Conservation (phyloP, 2,113 vertebrate genomes). For the Coptodon bakossiorum region DNA sequence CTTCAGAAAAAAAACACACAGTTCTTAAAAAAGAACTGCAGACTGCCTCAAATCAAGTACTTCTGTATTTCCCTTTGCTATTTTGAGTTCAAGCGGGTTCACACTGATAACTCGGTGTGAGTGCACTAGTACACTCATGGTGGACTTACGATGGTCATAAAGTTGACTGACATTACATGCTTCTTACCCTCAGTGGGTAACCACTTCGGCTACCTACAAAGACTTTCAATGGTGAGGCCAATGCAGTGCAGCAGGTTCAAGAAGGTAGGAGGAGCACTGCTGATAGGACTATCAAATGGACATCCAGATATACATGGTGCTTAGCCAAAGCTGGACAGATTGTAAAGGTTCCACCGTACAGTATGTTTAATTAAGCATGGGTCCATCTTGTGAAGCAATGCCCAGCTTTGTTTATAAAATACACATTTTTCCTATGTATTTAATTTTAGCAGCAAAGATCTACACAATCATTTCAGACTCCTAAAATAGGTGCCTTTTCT, state of each 20-base stretch:
- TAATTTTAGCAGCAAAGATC: background rate
- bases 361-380: background rate
- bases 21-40: background rate
- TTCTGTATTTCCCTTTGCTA: background rate
- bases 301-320: background rate
- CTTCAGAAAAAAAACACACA: background rate
- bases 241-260: background rate
- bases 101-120: background rate
- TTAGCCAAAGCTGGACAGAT: background rate
- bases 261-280: background rate
- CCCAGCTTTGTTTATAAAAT: background rate
- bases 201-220: background rate
- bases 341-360: background rate
- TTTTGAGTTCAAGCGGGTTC: background rate
- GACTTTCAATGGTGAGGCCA: accelerated
- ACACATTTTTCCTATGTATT: background rate
- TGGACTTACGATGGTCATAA: background rate
- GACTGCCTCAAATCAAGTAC: background rate
- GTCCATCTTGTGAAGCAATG: background rate
- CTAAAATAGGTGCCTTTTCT: background rate
- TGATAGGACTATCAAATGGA: background rate
- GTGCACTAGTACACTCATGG: background rate
- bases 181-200: background rate
- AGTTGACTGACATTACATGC: background rate
- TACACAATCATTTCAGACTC: background rate